Conservation (phyloP, 1,140 invertebrate species). For the Ceratitis capitata region DNA sequence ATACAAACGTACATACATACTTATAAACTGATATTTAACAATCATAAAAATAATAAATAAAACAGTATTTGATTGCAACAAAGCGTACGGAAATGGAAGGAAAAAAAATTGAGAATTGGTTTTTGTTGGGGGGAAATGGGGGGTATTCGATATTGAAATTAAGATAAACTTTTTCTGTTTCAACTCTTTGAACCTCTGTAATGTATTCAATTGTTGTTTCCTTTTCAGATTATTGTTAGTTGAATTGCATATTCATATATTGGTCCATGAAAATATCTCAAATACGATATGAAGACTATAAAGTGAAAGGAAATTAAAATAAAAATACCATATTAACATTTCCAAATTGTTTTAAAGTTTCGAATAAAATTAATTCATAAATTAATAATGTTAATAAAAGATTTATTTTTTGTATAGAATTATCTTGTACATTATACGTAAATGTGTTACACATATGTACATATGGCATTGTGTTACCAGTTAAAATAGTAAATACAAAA, state of each 20-base stretch:
- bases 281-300: too few species aligned
- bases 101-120: neutral
- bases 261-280: too few species aligned
- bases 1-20: neutral
- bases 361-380: neutral
- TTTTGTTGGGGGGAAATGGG: neutral
- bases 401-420: neutral
- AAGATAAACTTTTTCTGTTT: too few species aligned
- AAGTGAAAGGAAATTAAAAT: too few species aligned
- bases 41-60: slow-evolving; percentile 5
- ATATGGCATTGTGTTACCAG: neutral
- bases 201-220: neutral
- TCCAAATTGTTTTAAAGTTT: neutral
- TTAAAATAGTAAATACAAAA: neutral
- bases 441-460: neutral
- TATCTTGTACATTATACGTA: neutral
- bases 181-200: neutral
- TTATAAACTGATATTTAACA: slow-evolving; percentile 32
- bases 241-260: too few species aligned
- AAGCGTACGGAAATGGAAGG: slow-evolving; percentile 12
- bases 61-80: slow-evolving; percentile 34
- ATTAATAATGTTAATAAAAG: neutral
- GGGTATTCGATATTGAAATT: too few species aligned
- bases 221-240: neutral
- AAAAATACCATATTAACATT: neutral